phyloP scores from a whole-genome alignment of 2,113 vertebrate species.

The Limnothrissa miodon region DNA sequence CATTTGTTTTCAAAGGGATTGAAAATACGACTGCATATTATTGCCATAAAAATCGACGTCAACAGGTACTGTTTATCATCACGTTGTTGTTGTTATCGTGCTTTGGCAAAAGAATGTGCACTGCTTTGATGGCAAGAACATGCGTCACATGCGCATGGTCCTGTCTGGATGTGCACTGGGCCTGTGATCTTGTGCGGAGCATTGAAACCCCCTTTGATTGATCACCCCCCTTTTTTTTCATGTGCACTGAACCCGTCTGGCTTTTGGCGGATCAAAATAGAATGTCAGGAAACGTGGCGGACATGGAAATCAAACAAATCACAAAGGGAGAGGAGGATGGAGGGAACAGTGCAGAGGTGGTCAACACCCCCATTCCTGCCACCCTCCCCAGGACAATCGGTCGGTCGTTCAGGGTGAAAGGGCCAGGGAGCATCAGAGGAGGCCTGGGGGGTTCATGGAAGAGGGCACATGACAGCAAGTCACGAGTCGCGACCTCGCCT shows the following conservation, averaged over 20 bases:
- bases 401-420: neutral
- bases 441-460: neutral
- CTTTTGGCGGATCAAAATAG: conserved; percentile 21
- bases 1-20: too few species aligned
- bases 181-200: neutral
- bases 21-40: too few species aligned
- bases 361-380: neutral
- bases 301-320: conserved; percentile 26
- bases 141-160: neutral
- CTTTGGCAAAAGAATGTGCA: neutral
- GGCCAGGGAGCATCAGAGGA: neutral
- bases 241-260: neutral
- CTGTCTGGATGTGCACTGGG: neutral
- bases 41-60: neutral
- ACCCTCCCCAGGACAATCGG: neutral
- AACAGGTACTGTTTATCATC: neutral
- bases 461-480: neutral
- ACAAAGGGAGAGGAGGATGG: conserved; percentile 7
- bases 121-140: neutral
- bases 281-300: conserved; percentile 36
- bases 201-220: conserved; percentile 8
- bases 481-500: neutral
- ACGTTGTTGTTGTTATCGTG: neutral
- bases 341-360: neutral
- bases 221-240: conserved; percentile 24